Conservation (phyloP, 2,888 invertebrate species). For the Megamerina dolium region DNA sequence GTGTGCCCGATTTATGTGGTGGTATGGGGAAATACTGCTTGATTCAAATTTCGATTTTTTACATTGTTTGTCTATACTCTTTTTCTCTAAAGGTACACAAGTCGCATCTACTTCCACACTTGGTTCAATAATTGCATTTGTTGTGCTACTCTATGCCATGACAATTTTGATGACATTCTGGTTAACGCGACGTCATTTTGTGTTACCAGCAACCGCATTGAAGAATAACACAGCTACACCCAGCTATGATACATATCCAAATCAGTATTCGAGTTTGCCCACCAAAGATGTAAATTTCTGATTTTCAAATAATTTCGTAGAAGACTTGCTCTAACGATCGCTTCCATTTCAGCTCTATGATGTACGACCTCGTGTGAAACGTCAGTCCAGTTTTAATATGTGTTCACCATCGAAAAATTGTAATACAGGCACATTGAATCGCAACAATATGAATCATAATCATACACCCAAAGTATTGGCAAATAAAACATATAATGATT, state of each 20-base stretch:
- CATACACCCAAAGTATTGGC: slow-evolving; percentile 63
- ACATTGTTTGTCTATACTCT: neutral
- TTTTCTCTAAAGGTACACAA: slow-evolving; percentile 27
- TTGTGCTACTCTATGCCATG: slow-evolving; percentile 50
- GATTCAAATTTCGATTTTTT: slow-evolving; percentile 1
- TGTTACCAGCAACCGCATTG: slow-evolving; percentile 28
- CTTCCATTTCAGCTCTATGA: slow-evolving; percentile 42
- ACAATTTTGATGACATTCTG: slow-evolving; percentile 42
- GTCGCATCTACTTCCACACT: slow-evolving; percentile 34
- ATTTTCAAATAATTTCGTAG: no score
- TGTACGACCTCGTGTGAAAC: slow-evolving; percentile 52
- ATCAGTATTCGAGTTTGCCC: slow-evolving; percentile 78
- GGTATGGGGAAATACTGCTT: slow-evolving; percentile 23
- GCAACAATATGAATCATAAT: slow-evolving; percentile 58
- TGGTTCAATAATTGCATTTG: slow-evolving; percentile 46
- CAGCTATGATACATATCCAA: slow-evolving; percentile 75
- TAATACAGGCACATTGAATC: slow-evolving; percentile 50
- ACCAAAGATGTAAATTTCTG: slow-evolving; percentile 62
- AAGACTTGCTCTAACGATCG: neutral
- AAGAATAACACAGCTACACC: slow-evolving; percentile 60
- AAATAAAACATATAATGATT: slow-evolving; percentile 68
- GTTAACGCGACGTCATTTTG: slow-evolving; percentile 50
- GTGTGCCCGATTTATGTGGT: slow-evolving; percentile 48
- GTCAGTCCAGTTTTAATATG: slow-evolving; percentile 65
- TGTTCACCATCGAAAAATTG: slow-evolving; percentile 40